These are phyloP conservation scores for Luperina nickerlii DNA, from an alignment of 2,888 invertebrate genomes.

Conservation along the genomic window DNA sequence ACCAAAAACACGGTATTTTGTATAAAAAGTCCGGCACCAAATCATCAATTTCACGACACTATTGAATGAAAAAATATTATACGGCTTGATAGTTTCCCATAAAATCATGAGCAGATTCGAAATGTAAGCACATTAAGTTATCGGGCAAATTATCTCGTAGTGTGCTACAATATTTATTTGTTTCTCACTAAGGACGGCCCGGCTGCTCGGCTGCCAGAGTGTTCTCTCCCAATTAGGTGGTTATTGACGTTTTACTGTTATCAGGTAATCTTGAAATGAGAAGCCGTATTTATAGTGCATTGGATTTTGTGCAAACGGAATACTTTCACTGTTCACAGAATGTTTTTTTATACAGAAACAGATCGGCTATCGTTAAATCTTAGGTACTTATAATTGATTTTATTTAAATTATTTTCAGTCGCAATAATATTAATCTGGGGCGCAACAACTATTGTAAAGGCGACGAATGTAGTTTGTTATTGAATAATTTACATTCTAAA, in stretches of 20 bases:
- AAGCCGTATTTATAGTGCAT: constrained; percentile 83
- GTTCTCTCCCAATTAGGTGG: constrained; percentile 90
- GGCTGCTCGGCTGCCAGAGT: constrained; percentile 79
- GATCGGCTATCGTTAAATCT: neutral
- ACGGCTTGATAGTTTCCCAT: constrained; percentile 86
- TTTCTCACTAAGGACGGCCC: constrained; percentile 84
- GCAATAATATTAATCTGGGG: neutral
- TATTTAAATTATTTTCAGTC: constrained; percentile 3
- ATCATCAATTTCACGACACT: constrained; percentile 42
- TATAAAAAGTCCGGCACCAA: constrained; percentile 35
- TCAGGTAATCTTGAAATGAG: constrained; percentile 85
- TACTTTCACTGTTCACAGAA: constrained; percentile 42
- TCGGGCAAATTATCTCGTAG: constrained; percentile 88
- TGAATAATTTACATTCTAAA: constrained; percentile 7
- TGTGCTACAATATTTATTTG: constrained; percentile 90
- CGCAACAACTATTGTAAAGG: neutral
- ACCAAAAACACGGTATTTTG: constrained; percentile 25
- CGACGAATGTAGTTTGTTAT: neutral
- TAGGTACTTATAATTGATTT: neutral
- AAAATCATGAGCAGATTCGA: constrained; percentile 90
- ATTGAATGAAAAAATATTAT: constrained; percentile 71
- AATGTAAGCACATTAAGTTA: constrained; percentile 91
- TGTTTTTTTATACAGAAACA: constrained; percentile 4
- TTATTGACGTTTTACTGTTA: constrained; percentile 90
- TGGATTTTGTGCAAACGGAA: constrained; percentile 56